These are phyloP conservation scores for Rhabdophis nuchalis DNA, from an alignment of 2,797 vertebrate genomes.

Conservation along the genomic window DNA sequence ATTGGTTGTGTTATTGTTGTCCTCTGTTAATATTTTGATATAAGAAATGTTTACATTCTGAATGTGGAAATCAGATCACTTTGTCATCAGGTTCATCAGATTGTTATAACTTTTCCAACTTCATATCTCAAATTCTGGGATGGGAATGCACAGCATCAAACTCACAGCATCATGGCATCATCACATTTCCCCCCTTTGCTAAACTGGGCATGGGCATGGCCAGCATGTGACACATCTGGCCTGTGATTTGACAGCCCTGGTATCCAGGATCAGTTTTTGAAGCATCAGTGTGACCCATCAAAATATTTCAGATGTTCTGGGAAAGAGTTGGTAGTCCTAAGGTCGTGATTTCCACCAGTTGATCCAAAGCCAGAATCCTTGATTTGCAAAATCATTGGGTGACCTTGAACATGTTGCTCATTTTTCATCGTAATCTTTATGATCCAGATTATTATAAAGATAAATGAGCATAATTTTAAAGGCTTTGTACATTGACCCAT, in stretches of 20 bases:
- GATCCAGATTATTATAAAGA: not conserved
- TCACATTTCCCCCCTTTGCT: no score
- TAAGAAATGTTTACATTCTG: not conserved
- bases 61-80: not conserved
- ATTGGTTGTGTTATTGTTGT: not conserved
- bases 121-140: not conserved
- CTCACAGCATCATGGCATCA: accelerated
- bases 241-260: not conserved
- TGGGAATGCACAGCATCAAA: no score
- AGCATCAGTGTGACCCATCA: not conserved
- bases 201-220: no score
- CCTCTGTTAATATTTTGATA: not conserved
- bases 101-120: not conserved
- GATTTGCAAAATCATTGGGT: not conserved
- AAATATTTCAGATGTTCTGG: not conserved
- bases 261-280: not conserved
- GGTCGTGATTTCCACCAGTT: not conserved
- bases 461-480: not conserved
- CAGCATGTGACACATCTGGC: no score
- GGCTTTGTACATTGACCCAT: not conserved
- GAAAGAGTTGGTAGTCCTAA: not conserved
- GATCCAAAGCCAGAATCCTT: not conserved
- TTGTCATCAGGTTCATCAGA: not conserved
- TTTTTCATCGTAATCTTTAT: not conserved
- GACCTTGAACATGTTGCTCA: not conserved